These are phyloP conservation scores for Tetrax tetrax DNA, from an alignment of 2,113 vertebrate species.

Conservation along the genomic window DNA sequence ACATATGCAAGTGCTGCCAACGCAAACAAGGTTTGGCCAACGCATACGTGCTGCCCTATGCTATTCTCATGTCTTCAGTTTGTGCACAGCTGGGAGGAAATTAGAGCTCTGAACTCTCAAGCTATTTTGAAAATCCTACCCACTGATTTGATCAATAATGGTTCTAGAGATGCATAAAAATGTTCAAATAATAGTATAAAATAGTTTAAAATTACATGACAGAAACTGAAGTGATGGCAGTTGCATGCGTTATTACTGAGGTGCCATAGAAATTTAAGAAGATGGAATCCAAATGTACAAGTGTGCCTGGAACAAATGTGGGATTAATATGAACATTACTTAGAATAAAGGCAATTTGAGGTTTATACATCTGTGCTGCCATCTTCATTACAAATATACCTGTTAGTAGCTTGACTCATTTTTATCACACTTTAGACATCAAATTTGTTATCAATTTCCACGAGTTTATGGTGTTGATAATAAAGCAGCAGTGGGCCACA, in stretches of 20 bases:
- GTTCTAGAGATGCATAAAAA: not conserved
- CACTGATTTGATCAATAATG: not conserved
- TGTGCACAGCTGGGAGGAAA: not conserved
- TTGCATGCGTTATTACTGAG: not conserved
- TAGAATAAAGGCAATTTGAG: slow-evolving; percentile 2
- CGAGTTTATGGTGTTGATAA: not conserved
- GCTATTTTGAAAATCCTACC: not conserved
- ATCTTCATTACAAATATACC: slow-evolving; percentile 24
- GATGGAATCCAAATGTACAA: not conserved
- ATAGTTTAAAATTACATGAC: not conserved
- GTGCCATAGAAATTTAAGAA: not conserved
- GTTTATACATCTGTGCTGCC: not conserved
- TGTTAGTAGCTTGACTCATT: not conserved
- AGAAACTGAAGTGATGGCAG: not conserved
- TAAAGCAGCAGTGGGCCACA: slow-evolving; percentile 38
- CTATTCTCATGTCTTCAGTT: not conserved
- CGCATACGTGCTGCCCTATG: not conserved
- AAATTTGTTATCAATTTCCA: slow-evolving; percentile 53
- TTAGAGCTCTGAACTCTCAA: not conserved
- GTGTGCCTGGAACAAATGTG: not conserved
- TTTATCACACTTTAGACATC: slow-evolving; percentile 32
- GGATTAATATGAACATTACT: not conserved
- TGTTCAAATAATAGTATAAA: not conserved
- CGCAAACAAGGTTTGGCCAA: accelerated
- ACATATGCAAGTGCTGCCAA: not conserved